Evolutionary conservation across 2,888 invertebrate species (phyloP).

Genomic region (Drosophila affinis): DNA sequence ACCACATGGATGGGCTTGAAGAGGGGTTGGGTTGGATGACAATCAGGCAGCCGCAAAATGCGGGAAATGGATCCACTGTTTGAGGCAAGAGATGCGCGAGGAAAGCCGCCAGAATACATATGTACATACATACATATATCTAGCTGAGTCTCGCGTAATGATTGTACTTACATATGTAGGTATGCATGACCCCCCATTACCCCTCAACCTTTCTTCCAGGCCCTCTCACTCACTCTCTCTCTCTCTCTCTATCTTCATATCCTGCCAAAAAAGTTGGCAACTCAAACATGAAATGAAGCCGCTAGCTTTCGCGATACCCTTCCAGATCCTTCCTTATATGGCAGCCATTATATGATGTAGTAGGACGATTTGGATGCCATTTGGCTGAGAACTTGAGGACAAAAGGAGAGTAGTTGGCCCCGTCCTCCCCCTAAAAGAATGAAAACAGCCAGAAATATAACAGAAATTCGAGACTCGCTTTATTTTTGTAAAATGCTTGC

Average conservation of each 20-base stretch:
- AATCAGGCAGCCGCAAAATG: constrained; percentile 27
- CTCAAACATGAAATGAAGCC: constrained; percentile 52
- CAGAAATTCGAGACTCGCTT: constrained; percentile 34
- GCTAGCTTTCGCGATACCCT: background rate
- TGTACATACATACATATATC: constrained; percentile 31
- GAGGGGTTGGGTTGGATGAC: constrained; percentile 29
- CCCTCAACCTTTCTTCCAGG: constrained; percentile 5
- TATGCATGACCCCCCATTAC: constrained; percentile 63
- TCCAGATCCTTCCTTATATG: background rate
- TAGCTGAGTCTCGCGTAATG: constrained; percentile 63
- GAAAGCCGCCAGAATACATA: constrained; percentile 6
- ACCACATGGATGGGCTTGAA: constrained; percentile 25
- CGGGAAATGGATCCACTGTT: constrained; percentile 15
- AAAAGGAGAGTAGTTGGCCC: too few species aligned
- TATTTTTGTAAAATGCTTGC: constrained; percentile 38
- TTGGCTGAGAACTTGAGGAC: too few species aligned
- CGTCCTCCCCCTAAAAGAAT: too few species aligned
- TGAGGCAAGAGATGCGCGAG: constrained; percentile 6
- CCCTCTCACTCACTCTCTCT: background rate
- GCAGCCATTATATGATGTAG: too few species aligned
- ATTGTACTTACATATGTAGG: constrained; percentile 70
- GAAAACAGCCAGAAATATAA: constrained; percentile 35
- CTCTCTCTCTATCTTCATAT: constrained; percentile 1
- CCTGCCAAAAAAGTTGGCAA: constrained; percentile 60
- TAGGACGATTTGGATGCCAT: background rate